Evolutionary conservation across 2,797 vertebrate species (phyloP).

Genomic region (Florisuga fusca): DNA sequence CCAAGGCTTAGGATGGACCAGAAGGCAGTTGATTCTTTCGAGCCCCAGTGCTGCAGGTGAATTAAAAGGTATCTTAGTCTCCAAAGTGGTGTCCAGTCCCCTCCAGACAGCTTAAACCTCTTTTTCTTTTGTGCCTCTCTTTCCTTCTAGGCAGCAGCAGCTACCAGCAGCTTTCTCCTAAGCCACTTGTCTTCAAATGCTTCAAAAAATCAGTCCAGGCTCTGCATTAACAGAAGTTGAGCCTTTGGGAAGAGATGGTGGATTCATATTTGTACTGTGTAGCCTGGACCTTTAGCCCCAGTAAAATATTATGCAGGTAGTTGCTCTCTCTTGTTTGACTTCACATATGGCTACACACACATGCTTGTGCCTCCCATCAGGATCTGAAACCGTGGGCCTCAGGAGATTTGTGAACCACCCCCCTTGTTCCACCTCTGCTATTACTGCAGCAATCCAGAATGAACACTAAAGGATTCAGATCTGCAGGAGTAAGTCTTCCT

Average conservation of each 20-base stretch:
- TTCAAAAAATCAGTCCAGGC: background rate
- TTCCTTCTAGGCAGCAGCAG: background rate
- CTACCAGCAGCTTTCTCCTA: background rate
- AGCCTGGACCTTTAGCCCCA: background rate
- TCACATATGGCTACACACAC: background rate
- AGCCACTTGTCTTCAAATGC: background rate
- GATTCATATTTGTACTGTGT: background rate
- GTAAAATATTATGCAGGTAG: accelerated
- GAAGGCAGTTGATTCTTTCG: background rate
- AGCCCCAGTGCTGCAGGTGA: background rate
- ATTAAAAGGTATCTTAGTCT: background rate
- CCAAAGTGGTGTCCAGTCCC: background rate
- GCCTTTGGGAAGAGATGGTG: background rate
- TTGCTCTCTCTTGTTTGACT: background rate
- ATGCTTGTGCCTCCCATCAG: background rate
- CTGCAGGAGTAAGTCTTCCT: background rate
- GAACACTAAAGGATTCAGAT: accelerated
- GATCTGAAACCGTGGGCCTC: accelerated
- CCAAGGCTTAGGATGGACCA: background rate
- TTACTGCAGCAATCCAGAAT: background rate
- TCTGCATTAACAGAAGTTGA: background rate
- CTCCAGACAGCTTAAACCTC: background rate
- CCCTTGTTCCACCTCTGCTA: background rate
- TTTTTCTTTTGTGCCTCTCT: background rate
- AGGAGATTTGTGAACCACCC: background rate